Percentiles rank a stretch among this genome's conserved stretches.
phyloP scores from a whole-genome alignment of 2,113 vertebrate genomes.

The Chlorocebus sabaeus region DNA sequence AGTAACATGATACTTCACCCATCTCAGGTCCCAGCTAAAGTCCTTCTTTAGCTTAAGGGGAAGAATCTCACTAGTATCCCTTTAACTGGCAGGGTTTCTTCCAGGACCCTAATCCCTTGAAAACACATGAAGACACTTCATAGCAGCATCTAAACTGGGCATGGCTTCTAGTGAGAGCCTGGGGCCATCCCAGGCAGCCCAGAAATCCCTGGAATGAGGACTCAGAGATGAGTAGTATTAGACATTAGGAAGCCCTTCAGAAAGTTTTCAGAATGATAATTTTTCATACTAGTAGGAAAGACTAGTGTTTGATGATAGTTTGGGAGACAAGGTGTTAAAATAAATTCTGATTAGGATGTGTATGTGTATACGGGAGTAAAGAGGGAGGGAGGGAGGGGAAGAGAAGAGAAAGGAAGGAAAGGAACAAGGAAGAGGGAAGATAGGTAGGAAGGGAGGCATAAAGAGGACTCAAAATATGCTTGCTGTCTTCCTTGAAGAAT shows the following conservation, averaged over 20 bases:
- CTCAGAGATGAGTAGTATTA: not conserved
- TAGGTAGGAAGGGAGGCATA: not conserved
- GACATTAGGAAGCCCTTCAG: not conserved
- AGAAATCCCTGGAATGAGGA: not conserved
- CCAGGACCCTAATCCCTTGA: conserved; percentile 46
- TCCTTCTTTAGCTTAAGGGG: conserved; percentile 50
- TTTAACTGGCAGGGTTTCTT: conserved; percentile 35
- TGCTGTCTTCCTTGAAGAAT: not conserved
- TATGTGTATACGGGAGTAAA: not conserved
- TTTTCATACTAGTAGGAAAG: not conserved
- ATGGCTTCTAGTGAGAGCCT: not conserved
- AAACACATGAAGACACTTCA: conserved; percentile 26
- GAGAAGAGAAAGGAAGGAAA: not conserved
- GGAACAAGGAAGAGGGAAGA: not conserved
- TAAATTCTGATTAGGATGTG: not conserved
- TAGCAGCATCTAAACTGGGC: conserved; percentile 9
- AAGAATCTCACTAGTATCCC: conserved; percentile 41
- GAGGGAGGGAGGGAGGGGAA: not conserved
- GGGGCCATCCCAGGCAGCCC: not conserved
- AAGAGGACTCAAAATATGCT: not conserved
- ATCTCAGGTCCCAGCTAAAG: conserved; percentile 47
- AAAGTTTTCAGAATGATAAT: not conserved
- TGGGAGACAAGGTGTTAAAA: not conserved
- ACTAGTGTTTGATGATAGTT: not conserved
- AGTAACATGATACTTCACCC: conserved; percentile 69